Evolutionary conservation across 2,888 invertebrate species (phyloP).

Genomic region (Chaitophorus viminalis): DNA sequence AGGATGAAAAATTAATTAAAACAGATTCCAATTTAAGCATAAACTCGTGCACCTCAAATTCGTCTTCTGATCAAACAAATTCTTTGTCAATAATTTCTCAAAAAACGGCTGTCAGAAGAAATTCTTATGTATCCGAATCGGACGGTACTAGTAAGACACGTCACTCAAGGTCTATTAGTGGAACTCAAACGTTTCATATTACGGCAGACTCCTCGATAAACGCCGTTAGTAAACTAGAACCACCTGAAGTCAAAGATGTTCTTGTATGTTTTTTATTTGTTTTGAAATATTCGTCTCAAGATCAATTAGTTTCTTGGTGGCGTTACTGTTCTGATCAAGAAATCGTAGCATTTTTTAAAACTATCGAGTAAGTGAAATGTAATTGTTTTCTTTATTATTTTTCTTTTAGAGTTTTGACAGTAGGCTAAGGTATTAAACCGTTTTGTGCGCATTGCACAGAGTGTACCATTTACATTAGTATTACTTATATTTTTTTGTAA

Average conservation of each 20-base stretch:
- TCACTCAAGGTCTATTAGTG: slow-evolving; percentile 72
- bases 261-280: slow-evolving; percentile 90
- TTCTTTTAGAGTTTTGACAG: background rate
- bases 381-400: background rate
- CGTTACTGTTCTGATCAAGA: slow-evolving; percentile 84
- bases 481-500: background rate
- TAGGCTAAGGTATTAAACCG: no score
- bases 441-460: background rate
- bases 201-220: slow-evolving; percentile 56
- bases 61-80: slow-evolving; percentile 46
- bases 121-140: slow-evolving; percentile 24
- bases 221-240: slow-evolving; percentile 78
- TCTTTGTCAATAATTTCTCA: slow-evolving; percentile 48
- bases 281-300: slow-evolving; percentile 88
- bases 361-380: slow-evolving; percentile 77
- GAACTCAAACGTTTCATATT: slow-evolving; percentile 67
- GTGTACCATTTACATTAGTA: background rate
- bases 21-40: slow-evolving; percentile 44
- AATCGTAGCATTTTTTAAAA: slow-evolving; percentile 84
- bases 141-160: background rate
- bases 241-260: slow-evolving; percentile 86
- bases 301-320: slow-evolving; percentile 91
- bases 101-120: slow-evolving; percentile 40
- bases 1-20: slow-evolving; percentile 38
- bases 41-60: slow-evolving; percentile 35